Evolutionary conservation across 2,888 invertebrate species (phyloP).

Genomic region (Lydus trimaculatus): DNA sequence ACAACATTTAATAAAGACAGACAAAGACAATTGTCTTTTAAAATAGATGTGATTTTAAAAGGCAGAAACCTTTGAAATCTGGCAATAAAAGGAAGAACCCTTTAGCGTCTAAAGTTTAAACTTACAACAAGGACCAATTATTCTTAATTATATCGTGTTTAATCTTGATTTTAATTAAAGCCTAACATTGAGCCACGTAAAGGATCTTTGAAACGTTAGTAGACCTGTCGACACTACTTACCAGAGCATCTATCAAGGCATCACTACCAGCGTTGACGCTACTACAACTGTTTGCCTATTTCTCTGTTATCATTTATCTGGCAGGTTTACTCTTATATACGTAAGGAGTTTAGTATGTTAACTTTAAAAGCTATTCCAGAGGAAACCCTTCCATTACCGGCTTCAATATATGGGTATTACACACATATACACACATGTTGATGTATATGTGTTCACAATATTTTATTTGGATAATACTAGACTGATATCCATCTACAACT

Average conservation of each 20-base stretch:
- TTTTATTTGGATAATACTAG: conserved; percentile 24
- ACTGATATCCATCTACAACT: conserved; percentile 34
- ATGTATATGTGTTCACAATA: conserved; percentile 30
- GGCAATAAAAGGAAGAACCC: too few relatives aligned
- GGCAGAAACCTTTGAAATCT: too few relatives aligned
- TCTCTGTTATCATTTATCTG: conserved; percentile 26
- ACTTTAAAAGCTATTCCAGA: conserved; percentile 29
- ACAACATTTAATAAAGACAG: background rate
- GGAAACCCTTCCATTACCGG: conserved; percentile 32
- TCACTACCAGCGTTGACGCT: conserved; percentile 15
- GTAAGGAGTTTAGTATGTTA: conserved; percentile 18
- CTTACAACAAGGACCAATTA: too few relatives aligned
- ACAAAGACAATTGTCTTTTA: too few relatives aligned
- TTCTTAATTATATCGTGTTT: background rate
- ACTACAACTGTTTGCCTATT: background rate
- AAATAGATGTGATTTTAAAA: too few relatives aligned
- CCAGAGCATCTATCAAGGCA: conserved; percentile 38
- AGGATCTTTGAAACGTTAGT: conserved; percentile 36
- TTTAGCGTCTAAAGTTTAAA: too few relatives aligned
- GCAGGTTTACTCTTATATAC: conserved; percentile 22
- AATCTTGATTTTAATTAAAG: background rate
- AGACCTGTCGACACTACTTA: conserved; percentile 39
- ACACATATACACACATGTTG: background rate
- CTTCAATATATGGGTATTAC: conserved; percentile 27
- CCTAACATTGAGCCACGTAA: conserved; percentile 36